phyloP scores from a whole-genome alignment of 2,888 invertebrate species.

The Operophtera brumata region DNA sequence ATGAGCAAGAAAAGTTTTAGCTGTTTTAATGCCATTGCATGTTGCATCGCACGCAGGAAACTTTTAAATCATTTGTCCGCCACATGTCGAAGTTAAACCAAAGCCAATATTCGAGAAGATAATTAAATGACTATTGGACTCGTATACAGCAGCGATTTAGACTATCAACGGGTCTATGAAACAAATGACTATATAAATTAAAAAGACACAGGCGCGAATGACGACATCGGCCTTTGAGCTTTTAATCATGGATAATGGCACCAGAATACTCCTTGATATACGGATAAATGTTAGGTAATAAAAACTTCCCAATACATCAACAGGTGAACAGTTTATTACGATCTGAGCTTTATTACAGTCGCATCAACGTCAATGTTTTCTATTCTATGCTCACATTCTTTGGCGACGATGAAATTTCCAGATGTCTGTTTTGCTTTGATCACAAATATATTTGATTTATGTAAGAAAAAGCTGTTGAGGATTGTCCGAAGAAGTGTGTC shows the following conservation, averaged over 20 bases:
- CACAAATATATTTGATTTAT: constrained; percentile 45
- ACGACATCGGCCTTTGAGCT: not conserved
- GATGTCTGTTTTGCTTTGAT: constrained; percentile 56
- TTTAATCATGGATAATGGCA: not conserved
- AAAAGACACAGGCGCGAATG: not conserved
- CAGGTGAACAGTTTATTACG: constrained; percentile 48
- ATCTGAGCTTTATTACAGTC: constrained; percentile 45
- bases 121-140: not conserved
- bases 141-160: not conserved
- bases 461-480: constrained; percentile 47
- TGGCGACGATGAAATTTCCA: constrained; percentile 52
- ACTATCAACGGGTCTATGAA: not conserved
- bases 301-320: constrained; percentile 43
- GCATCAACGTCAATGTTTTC: constrained; percentile 49
- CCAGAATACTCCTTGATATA: not conserved
- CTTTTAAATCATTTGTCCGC: constrained; percentile 25
- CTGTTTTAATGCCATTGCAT: constrained; percentile 15
- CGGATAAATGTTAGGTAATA: constrained; percentile 30
- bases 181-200: not conserved
- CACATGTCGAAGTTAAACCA: constrained; percentile 24
- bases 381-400: constrained; percentile 50
- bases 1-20: constrained; percentile 18
- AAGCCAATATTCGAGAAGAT: constrained; percentile 6
- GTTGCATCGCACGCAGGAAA: constrained; percentile 23
- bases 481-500: constrained; percentile 26